Evolutionary conservation across 2,888 invertebrate genomes (phyloP), one percentile per base, ranked within the genome.

Genomic region (Calameuta pallipes): DNA sequence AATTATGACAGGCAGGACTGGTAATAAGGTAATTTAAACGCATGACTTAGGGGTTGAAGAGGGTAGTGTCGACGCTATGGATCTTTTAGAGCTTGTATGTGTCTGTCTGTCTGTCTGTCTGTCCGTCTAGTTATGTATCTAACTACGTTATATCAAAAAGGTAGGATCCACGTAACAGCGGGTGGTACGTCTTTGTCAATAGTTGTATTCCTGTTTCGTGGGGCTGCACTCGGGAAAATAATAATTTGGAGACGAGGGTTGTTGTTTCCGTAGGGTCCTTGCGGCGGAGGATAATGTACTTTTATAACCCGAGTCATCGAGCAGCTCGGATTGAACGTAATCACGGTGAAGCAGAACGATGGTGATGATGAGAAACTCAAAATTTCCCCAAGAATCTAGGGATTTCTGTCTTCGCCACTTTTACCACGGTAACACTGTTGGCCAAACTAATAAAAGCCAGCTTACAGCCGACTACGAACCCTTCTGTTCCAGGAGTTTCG

Each of bases 21-120:
- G 85, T 90, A 90, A 90, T 90, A 89, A 90, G 90, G 90, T 89
- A 87, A 90, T 90, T 90, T 90, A 90, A 90, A 90, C 90, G 90
- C 90, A 90, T 90, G 89, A 90, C 90, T 90, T 89, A 90, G 86
- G 85, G 87, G 86, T 41, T 76, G 80, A 82, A 75, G 76, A 56
- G 56, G 56, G 56, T 56, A 23, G 23, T 23, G 56, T 23, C 56
- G 23, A 56, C 56, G 23, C 6, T 23, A 56, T 15, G 56, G 23
- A 56, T 56, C 56, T 23, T 23, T 56, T 2, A 23, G 56, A 56
- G 1, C 23, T 6, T 23, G 56, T 56, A 56, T 56, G 6, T 56
- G 41, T 23, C 41, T 23, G 56, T 56, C 2, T 2, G 56, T 23
- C 23, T 56, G 23, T 23, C 41, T 4, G 56, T 56, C 0, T 4